Percentiles rank a stretch among this genome's conserved stretches.
Conservation (phyloP, 2,113 vertebrate genomes). For the Sardina pilchardus region DNA sequence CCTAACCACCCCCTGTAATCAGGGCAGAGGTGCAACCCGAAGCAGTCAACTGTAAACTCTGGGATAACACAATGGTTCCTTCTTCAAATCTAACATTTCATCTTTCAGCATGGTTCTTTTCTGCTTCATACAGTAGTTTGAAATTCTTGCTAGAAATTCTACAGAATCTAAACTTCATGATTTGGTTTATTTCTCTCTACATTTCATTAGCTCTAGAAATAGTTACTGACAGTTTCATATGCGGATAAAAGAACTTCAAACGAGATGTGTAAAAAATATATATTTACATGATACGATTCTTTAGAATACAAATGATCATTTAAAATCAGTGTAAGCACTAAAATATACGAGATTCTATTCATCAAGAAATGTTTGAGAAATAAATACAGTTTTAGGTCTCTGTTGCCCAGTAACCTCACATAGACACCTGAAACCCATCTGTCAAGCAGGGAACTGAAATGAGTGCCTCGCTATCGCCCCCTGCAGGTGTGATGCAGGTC, state of each 20-base stretch:
- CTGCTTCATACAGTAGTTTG: not conserved
- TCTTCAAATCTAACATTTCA: not conserved
- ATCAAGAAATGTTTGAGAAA: conserved; percentile 15
- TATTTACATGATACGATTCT: conserved; percentile 32
- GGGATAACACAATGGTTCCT: not conserved
- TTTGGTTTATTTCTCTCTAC: conserved; percentile 6
- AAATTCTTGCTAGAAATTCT: not conserved
- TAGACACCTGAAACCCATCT: not conserved
- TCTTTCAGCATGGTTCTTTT: not conserved
- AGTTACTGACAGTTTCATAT: conserved; percentile 14
- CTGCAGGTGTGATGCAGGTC: not conserved
- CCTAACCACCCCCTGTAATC: not conserved
- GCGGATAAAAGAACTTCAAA: conserved; percentile 8
- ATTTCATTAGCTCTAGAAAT: conserved; percentile 13
- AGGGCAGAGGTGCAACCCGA: not conserved
- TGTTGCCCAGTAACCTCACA: not conserved
- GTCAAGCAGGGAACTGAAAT: conserved; percentile 5
- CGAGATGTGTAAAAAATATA: conserved; percentile 30
- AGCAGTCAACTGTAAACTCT: not conserved
- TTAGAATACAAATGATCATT: conserved; percentile 14
- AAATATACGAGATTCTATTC: conserved; percentile 10
- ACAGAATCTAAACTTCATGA: conserved; percentile 9
- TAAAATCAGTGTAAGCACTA: conserved; percentile 18
- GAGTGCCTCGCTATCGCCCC: not conserved
- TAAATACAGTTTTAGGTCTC: conserved; percentile 19